Conservation (phyloP, 2,888 invertebrate genomes). For the Melieria crassipennis region DNA sequence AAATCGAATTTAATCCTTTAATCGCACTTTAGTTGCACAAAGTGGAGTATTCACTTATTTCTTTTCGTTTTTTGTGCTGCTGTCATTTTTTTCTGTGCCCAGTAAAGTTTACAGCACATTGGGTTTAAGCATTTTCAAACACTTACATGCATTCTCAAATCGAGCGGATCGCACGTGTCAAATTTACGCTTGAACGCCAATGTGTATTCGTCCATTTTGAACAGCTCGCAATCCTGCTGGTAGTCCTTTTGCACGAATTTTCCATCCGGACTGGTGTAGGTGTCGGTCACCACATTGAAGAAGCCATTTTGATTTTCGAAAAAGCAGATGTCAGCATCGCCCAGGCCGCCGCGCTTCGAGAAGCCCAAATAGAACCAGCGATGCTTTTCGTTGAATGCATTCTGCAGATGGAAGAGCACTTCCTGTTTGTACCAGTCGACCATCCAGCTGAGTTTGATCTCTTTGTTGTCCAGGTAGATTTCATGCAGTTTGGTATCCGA, state of each 20-base stretch:
- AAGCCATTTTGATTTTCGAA: conserved; percentile 73
- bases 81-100: neutral
- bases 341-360: conserved; percentile 80
- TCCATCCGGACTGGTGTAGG: conserved; percentile 75
- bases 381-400: conserved; percentile 64
- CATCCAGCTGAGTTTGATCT: conserved; percentile 66
- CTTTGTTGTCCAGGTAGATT: conserved; percentile 61
- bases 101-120: neutral
- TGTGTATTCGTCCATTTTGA: conserved; percentile 71
- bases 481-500: conserved; percentile 65
- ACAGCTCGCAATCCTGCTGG: conserved; percentile 77
- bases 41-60: neutral
- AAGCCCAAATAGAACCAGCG: conserved; percentile 89
- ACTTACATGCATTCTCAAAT: conserved; percentile 66
- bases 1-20: neutral
- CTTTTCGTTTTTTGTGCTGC: neutral
- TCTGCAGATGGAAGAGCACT: conserved; percentile 65
- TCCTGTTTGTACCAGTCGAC: conserved; percentile 66
- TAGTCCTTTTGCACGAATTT: conserved; percentile 72
- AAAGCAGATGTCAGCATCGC: conserved; percentile 83
- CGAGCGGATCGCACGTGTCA: conserved; percentile 83
- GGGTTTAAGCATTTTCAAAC: neutral
- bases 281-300: conserved; percentile 72
- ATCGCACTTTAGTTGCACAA: no score
- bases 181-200: conserved; percentile 82